Conservation (phyloP, 2,888 invertebrate species). For the Hyalella azteca region DNA sequence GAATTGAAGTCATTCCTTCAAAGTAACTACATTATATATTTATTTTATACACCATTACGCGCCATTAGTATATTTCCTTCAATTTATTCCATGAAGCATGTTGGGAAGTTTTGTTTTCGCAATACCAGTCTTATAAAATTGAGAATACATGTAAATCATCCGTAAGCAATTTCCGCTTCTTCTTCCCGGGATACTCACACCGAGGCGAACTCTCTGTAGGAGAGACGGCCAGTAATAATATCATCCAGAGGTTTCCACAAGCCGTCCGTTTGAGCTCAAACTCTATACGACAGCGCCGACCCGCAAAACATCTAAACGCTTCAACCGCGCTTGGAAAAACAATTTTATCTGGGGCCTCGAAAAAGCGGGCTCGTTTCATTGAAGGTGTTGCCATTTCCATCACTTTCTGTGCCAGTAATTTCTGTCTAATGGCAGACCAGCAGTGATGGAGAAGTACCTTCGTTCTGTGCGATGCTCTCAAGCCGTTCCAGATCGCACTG, state of each 20-base stretch:
- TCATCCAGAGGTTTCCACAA: background rate
- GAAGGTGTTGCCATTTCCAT: conserved; percentile 36
- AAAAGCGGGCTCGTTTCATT: conserved; percentile 10
- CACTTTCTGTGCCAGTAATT: conserved; percentile 13
- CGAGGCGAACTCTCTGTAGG: too few species aligned
- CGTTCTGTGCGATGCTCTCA: background rate
- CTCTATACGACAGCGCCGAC: background rate
- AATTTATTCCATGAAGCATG: too few species aligned
- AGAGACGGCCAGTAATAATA: background rate
- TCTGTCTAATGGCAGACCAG: conserved; percentile 19
- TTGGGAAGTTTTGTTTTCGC: too few species aligned
- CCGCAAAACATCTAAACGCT: conserved; percentile 1
- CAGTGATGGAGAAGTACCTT: background rate
- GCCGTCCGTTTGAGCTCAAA: background rate
- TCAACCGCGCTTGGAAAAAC: conserved; percentile 13
- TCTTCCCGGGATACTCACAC: too few species aligned
- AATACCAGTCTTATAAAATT: too few species aligned
- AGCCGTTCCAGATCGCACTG: background rate
- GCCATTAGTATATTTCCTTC: too few species aligned
- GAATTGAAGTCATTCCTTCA: too few species aligned
- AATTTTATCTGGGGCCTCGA: background rate
- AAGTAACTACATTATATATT: too few species aligned
- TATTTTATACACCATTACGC: too few species aligned
- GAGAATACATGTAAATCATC: too few species aligned
- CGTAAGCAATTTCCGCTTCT: too few species aligned